Evolutionary conservation across 2,113 vertebrate genomes (phyloP).

Genomic region (Salvator merianae): DNA sequence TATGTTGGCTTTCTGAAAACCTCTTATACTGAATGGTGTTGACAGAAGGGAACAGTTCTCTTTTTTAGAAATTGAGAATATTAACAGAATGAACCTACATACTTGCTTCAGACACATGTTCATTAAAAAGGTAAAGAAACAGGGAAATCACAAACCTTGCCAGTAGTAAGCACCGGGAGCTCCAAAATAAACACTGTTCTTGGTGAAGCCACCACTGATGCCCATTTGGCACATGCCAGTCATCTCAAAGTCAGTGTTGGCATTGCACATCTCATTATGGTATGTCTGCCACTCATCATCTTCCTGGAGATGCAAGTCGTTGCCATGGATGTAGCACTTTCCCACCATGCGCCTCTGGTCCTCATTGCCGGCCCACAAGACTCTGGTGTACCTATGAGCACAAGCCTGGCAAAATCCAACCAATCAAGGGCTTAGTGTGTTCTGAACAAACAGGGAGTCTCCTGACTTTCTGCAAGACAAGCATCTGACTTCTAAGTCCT

Average conservation of each 20-base stretch:
- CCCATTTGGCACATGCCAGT: conserved; percentile 94
- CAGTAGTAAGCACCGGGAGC: conserved; percentile 85
- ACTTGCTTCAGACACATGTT: neutral
- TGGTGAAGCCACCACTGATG: conserved; percentile 85
- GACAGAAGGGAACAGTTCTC: neutral
- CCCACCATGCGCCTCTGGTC: conserved; percentile 90
- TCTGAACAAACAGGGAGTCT: rapidly evolving
- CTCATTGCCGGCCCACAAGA: conserved; percentile 73
- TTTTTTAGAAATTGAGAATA: no score
- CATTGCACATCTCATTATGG: conserved; percentile 87
- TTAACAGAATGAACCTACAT: neutral
- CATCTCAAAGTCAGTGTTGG: conserved; percentile 71
- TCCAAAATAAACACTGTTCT: conserved; percentile 83
- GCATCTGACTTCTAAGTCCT: neutral
- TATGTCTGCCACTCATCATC: conserved; percentile 86
- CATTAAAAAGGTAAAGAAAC: neutral
- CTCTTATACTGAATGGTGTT: neutral
- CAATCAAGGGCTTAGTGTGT: neutral
- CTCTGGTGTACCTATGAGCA: conserved; percentile 88
- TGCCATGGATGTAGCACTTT: conserved; percentile 88
- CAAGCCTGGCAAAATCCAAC: conserved; percentile 81
- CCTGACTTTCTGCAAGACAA: neutral
- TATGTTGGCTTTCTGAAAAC: neutral
- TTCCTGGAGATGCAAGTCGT: conserved; percentile 79
- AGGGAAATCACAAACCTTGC: conserved; percentile 80